Conservation (phyloP, 2,797 vertebrate genomes). For the Schizopygopsis malacanthus region DNA sequence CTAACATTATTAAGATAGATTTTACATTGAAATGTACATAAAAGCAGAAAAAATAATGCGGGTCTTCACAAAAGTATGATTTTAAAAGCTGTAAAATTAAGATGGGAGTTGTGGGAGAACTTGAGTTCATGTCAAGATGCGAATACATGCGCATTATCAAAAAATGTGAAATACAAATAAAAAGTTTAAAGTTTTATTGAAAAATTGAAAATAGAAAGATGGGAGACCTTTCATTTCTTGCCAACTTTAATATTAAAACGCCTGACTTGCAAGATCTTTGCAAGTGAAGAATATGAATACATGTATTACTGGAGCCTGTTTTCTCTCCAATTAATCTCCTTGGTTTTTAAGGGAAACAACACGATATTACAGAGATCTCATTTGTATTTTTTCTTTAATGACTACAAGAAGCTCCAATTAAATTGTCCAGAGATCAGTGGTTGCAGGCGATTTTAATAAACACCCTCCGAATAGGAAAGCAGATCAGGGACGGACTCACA, state of each 20-base stretch:
- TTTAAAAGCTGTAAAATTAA: background rate
- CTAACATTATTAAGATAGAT: background rate
- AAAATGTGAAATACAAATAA: too few relatives aligned
- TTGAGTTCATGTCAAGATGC: background rate
- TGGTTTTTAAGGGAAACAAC: background rate
- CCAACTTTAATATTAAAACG: background rate
- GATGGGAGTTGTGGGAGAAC: background rate
- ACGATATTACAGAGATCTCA: background rate
- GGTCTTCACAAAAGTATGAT: background rate
- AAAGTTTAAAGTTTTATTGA: background rate
- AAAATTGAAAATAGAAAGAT: background rate
- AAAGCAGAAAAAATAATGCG: background rate
- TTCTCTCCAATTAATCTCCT: conserved; percentile 1
- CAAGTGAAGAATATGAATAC: background rate
- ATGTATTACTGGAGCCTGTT: background rate
- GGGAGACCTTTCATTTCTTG: background rate
- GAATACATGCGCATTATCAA: too few relatives aligned
- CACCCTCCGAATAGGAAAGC: background rate
- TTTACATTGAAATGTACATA: too few relatives aligned
- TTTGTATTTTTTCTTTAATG: background rate
- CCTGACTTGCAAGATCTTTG: background rate
- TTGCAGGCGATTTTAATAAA: conserved; percentile 31
- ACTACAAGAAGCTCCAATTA: background rate
- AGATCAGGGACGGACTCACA: conserved; percentile 2
- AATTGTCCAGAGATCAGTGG: background rate